phyloP scores from a whole-genome alignment of 1,140 invertebrate genomes.

The Argopecten irradians region DNA sequence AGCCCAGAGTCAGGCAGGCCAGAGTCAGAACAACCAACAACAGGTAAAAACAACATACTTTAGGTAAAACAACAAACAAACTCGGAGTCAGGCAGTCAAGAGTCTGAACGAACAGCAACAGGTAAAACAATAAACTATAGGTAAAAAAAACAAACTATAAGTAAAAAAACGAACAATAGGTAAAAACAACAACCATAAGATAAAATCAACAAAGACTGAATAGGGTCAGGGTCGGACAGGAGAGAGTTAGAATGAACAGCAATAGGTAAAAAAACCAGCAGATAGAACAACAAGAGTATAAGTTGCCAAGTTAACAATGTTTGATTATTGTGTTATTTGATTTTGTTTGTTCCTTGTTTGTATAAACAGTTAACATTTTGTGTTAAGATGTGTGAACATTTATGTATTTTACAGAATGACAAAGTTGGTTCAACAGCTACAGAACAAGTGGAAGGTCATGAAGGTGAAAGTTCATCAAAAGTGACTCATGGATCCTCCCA shows the following conservation, averaged over 20 bases:
- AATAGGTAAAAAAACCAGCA: conserved; percentile 71
- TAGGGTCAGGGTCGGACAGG: conserved; percentile 62
- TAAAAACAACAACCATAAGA: conserved; percentile 72
- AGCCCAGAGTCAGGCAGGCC: background rate
- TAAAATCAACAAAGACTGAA: too few species aligned
- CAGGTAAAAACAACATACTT: background rate
- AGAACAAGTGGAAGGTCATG: conserved; percentile 81
- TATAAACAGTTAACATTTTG: background rate
- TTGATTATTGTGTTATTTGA: too few species aligned
- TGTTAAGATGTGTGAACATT: too few species aligned
- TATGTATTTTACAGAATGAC: conserved; percentile 76
- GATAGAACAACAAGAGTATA: background rate
- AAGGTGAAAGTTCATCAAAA: conserved; percentile 78
- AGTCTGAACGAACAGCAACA: background rate
- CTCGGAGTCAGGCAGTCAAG: background rate
- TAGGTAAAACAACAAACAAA: background rate
- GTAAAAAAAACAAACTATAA: background rate
- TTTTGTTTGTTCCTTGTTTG: too few species aligned
- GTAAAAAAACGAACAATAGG: conserved; percentile 49
- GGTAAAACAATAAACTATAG: background rate
- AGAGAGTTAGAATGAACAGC: conserved; percentile 64
- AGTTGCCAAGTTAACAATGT: too few species aligned
- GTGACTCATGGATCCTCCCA: conserved; percentile 48
- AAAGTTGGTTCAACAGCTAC: conserved; percentile 82
- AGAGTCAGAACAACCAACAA: background rate